phyloP scores from a whole-genome alignment of 2,113 vertebrate genomes.

The Elephantulus edwardii region DNA sequence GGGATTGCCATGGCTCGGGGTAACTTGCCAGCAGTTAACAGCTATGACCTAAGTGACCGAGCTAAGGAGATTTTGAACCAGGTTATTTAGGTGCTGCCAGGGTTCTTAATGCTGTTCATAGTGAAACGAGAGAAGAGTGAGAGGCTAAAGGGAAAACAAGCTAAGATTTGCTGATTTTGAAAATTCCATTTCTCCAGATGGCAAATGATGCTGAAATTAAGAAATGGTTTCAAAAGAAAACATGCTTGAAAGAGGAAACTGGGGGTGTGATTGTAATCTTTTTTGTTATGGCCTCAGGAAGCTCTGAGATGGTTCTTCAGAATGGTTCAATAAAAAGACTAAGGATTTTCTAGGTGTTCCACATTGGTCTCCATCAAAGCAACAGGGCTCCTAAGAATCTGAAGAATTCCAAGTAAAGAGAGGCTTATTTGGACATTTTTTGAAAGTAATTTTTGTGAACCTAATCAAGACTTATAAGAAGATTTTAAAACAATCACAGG shows the following conservation, averaged over 20 bases:
- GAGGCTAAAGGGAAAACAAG: neutral
- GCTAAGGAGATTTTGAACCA: neutral
- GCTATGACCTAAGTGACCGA: neutral
- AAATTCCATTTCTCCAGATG: neutral
- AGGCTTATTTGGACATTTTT: neutral
- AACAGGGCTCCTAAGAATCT: neutral
- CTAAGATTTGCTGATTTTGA: neutral
- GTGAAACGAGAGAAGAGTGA: neutral
- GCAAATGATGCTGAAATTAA: neutral
- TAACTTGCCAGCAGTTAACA: neutral
- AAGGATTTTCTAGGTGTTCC: neutral
- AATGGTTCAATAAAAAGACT: neutral
- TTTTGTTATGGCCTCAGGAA: neutral
- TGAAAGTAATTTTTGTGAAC: neutral
- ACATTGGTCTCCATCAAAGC: neutral
- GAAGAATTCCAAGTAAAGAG: neutral
- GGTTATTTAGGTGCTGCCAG: neutral
- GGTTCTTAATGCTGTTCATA: neutral
- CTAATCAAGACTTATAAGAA: neutral
- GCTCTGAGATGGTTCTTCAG: neutral
- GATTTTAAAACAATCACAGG: neutral
- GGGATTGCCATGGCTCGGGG: neutral
- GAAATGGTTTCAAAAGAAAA: slow-evolving; percentile 20
- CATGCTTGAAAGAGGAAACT: neutral
- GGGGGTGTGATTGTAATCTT: neutral